Evolutionary conservation across 1,140 invertebrate species (phyloP), one percentile per base, ranked within the genome.

Genomic region (Achatina immaculata): DNA sequence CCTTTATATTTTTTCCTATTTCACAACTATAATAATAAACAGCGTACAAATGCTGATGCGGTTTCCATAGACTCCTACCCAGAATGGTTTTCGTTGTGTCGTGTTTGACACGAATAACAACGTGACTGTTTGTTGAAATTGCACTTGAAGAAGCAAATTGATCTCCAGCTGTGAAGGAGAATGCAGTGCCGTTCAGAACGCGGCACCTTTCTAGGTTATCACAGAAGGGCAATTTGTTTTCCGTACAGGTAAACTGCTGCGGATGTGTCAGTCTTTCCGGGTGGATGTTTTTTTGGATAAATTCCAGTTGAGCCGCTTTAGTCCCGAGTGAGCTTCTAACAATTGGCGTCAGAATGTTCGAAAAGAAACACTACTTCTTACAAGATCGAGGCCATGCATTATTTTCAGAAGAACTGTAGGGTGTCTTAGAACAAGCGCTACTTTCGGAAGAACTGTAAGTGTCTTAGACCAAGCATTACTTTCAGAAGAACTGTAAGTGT

Each of bases 211-310:
- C 58, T 31, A 62, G 9, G 58, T 34, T 62, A 62, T 62, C 58
- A 31, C 58, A 62, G 28, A 28, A 62, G 58, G 58, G 31, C 58
- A 62, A 62, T 62, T 62, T 62, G 58, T 31, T 62, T 62, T 62
- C 58, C n/a, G 58, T 62, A 62, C 58, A 62, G 58, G 58, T 62
- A 62, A 62, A 62, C 58, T 62, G 7, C 58, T 62, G 58, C n/a
- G 4, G 58, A 34, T 62, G 58, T 62, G 58, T 62, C 48, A 62
- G 58, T 31, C 58, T 28, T 62, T 34, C n/a, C 45, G 7, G 6
- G 58, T 34, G n/a, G 0, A 28, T 31, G 31, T 9, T 6, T 62
- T 62, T 62, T 2, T 6, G 58, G 4, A 62, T n/a, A 62, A 62
- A 62, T 62, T 62, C 58, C 58, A 31, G 58, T 31, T 62, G 58